These are phyloP conservation scores for Plectrocnemia conspersa DNA, from an alignment of 1,140 invertebrate species.

Conservation along the genomic window DNA sequence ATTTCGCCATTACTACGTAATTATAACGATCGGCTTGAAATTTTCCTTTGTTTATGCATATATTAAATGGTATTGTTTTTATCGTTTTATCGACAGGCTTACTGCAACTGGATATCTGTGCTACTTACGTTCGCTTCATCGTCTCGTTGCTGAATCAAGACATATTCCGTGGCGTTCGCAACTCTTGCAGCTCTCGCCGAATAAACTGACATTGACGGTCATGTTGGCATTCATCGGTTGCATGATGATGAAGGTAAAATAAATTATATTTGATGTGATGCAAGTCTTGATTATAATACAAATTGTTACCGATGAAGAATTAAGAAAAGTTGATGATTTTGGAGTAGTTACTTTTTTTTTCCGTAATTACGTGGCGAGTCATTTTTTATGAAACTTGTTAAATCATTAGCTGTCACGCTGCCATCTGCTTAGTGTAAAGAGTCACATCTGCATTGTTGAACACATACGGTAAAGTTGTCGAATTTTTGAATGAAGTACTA, in stretches of 20 bases:
- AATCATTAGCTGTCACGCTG: too few species aligned
- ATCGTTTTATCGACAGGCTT: constrained; percentile 51
- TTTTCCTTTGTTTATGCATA: neutral
- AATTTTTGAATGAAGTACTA: too few species aligned
- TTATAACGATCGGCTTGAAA: constrained; percentile 35
- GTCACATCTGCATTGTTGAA: too few species aligned
- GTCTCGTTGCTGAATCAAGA: constrained; percentile 63
- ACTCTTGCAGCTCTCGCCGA: constrained; percentile 64
- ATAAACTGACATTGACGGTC: constrained; percentile 67
- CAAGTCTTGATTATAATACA: too few species aligned
- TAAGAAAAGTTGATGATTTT: too few species aligned
- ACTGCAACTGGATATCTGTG: constrained; percentile 79
- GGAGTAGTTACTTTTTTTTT: too few species aligned
- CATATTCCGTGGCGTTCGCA: constrained; percentile 67
- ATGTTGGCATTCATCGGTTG: constrained; percentile 65
- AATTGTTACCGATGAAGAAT: too few species aligned
- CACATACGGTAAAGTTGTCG: too few species aligned
- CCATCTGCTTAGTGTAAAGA: too few species aligned
- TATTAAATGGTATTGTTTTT: neutral
- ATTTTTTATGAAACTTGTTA: too few species aligned
- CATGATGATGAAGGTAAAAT: constrained; percentile 68
- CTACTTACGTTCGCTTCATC: constrained; percentile 73
- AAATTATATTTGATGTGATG: neutral
- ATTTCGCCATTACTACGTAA: constrained; percentile 81
- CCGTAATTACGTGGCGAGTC: too few species aligned